Percentiles rank a stretch among this genome's conserved stretches.
phyloP scores from a whole-genome alignment of 2,113 vertebrate species.

The Leptobrachium ailaonicum region DNA sequence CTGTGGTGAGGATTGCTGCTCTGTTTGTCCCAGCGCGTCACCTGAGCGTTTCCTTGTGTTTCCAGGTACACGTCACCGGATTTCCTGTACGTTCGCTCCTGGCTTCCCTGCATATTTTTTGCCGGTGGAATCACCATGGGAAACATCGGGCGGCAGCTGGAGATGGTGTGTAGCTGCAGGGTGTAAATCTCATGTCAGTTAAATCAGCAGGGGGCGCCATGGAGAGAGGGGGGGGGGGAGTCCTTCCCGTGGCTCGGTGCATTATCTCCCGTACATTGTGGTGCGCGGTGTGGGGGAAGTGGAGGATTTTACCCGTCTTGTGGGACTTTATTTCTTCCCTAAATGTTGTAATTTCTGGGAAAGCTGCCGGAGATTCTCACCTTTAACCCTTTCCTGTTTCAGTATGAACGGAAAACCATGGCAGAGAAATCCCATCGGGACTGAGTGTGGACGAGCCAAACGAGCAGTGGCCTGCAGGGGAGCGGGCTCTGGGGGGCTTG shows the following conservation, averaged over 20 bases:
- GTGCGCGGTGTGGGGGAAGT: too few relatives aligned
- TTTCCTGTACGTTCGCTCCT: conserved; percentile 94
- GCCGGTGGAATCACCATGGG: conserved; percentile 97
- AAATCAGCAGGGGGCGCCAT: too few relatives aligned
- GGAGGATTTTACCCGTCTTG: too few relatives aligned
- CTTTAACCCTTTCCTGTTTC: conserved; percentile 52
- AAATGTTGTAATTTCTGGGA: too few relatives aligned
- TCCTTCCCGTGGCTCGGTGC: too few relatives aligned
- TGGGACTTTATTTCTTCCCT: too few relatives aligned
- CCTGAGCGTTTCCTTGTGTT: neutral
- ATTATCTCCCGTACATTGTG: too few relatives aligned
- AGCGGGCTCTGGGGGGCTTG: neutral
- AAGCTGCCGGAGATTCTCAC: too few relatives aligned
- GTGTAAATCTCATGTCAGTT: too few relatives aligned
- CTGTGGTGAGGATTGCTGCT: too few relatives aligned
- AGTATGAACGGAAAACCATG: conserved; percentile 91
- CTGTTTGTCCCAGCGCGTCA: too few relatives aligned
- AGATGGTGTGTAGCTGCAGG: conserved; percentile 76
- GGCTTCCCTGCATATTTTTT: conserved; percentile 97
- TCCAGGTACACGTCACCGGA: conserved; percentile 90
- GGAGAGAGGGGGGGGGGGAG: too few relatives aligned
- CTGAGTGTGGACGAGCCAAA: conserved; percentile 61
- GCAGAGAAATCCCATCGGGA: conserved; percentile 90
- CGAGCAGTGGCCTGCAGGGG: neutral
- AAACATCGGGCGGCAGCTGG: conserved; percentile 92